Evolutionary conservation across 2,888 invertebrate species (phyloP), one percentile per base, ranked within the genome.

Genomic region (Nomada ruficornis): DNA sequence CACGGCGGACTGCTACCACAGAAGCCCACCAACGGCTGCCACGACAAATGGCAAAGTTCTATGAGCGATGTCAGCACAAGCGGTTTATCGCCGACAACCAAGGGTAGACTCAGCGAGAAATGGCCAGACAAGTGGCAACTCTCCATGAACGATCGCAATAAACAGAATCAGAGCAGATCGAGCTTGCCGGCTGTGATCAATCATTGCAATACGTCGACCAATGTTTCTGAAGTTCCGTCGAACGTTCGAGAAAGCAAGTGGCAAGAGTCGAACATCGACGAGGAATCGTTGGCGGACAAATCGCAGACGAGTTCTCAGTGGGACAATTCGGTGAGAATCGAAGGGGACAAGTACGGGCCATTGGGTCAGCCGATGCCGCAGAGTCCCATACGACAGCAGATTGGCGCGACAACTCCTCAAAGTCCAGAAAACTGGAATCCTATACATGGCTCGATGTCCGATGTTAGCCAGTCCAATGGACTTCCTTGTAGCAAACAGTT

Each of bases 31-130:
- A 89, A 83, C 52, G 85, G 83, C 63, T 87, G 89, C 20, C 90
- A 91, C 44, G 89, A 90, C 23, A 94, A 94, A 84, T 94, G 94
- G 94, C 94, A 94, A 79, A 96, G 96, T 60, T 96, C 96, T 7
- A 95, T 96, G 94, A 96, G 96, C 93, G 97, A 97, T 91, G 95
- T 97, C 62, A 91, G 88, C 80, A 85, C 83, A 11, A 70, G 80
- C 29, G 82, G 83, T 26, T 55, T 86, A 13, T 80, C 84, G 0
- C 73, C 88, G 15, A 84, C 86, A 50, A 44, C 82, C 60, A 89
- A 87, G 77, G 89, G 84, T 20, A 86, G 77, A 47, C 84, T 81
- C 65, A 83, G 83, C 54, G 87, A 89, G 70, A 87, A 88, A 78
- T 89, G 90, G 91, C 88, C 87, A 9, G 91, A 92, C 75, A 92